These are phyloP conservation scores for Melanostoma mellinum DNA, from an alignment of 2,888 invertebrate species.

Conservation along the genomic window DNA sequence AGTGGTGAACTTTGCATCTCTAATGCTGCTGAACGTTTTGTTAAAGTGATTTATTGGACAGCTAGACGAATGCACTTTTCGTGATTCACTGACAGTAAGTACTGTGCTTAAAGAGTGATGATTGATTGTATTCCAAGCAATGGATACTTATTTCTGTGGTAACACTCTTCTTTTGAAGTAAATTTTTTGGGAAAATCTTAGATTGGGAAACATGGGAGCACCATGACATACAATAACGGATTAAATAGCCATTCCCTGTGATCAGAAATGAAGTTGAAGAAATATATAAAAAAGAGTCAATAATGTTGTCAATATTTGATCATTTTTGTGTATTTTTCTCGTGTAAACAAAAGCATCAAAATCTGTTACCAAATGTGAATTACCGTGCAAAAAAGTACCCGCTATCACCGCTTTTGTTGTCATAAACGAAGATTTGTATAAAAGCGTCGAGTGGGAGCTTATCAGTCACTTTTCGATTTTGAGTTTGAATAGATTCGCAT, in stretches of 20 bases:
- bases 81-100: conserved; percentile 60
- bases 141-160: conserved; percentile 29
- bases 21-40: conserved; percentile 49
- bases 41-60: conserved; percentile 70
- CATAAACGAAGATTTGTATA: no score
- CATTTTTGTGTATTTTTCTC: not conserved
- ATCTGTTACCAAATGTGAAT: not conserved
- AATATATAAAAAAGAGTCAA: no score
- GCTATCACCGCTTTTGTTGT: no score
- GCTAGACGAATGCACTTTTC: conserved; percentile 61
- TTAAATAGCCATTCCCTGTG: not conserved
- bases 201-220: not conserved
- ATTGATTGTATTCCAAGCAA: conserved; percentile 55
- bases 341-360: not conserved
- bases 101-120: conserved; percentile 55
- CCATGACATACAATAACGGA: not conserved
- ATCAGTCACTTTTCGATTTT: no score
- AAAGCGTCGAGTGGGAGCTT: no score
- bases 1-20: conserved; percentile 64
- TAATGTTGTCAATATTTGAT: no score
- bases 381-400: no score
- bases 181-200: conserved; percentile 1
- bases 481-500: no score
- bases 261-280: no score
- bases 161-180: conserved; percentile 38